Percentiles rank a stretch among this genome's conserved stretches.
phyloP scores from a whole-genome alignment of 2,888 invertebrate species.

The Ichneumon xanthorius region DNA sequence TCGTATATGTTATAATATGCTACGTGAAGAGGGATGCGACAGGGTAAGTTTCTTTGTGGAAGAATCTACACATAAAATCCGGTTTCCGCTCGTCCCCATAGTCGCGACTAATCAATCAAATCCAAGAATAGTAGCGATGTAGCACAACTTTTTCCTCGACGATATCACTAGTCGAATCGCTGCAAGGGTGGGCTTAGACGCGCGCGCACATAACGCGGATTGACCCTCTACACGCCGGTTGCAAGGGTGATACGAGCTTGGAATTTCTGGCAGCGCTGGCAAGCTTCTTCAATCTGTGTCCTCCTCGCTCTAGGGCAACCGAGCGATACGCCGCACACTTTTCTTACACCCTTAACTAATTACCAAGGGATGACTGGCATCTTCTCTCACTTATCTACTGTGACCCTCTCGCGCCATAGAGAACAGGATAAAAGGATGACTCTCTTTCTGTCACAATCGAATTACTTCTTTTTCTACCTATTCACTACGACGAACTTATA shows the following conservation, averaged over 20 bases:
- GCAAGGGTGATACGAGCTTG: conserved; percentile 59
- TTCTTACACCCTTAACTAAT: conserved; percentile 83
- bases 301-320: conserved; percentile 40
- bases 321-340: conserved; percentile 30
- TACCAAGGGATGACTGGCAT: conserved; percentile 84
- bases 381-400: conserved; percentile 83
- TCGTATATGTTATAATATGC: conserved; percentile 59
- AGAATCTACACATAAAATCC: conserved; percentile 50
- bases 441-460: conserved; percentile 80
- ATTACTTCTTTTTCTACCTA: conserved; percentile 82
- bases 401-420: conserved; percentile 62
- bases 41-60: conserved; percentile 20
- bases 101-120: conserved; percentile 80
- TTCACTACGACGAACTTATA: conserved; percentile 71
- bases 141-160: conserved; percentile 73
- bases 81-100: conserved; percentile 62
- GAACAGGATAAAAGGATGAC: conserved; percentile 45
- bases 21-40: conserved; percentile 49
- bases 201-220: conserved; percentile 46
- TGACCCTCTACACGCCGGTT: conserved; percentile 56
- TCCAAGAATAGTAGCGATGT: conserved; percentile 69
- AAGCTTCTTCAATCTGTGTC: conserved; percentile 54
- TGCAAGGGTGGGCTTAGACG: conserved; percentile 41
- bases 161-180: conserved; percentile 70
- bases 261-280: conserved; percentile 72